These are phyloP conservation scores for Alsophila aescularia DNA, from an alignment of 2,888 invertebrate genomes.

Conservation along the genomic window DNA sequence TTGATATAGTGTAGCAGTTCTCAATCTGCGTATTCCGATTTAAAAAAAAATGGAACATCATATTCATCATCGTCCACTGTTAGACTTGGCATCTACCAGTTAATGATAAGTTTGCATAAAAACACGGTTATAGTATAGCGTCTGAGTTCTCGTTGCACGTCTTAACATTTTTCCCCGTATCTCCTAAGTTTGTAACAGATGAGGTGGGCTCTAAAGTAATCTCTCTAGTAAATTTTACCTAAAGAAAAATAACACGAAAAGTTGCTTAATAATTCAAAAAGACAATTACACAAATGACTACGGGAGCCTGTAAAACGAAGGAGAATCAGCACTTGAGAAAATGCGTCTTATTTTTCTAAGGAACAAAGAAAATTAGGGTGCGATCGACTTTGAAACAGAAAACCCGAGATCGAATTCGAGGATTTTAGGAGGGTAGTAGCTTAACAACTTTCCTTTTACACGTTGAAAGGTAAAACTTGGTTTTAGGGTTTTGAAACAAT, in stretches of 20 bases:
- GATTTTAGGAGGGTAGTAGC: constrained; percentile 19
- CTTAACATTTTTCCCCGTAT: background rate
- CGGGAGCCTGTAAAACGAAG: constrained; percentile 22
- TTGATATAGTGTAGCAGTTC: too few species aligned
- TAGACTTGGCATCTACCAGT: too few species aligned
- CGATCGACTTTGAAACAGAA: constrained; percentile 43
- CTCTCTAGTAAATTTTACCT: constrained; percentile 30
- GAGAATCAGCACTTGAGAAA: constrained; percentile 12
- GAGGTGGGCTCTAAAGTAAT: constrained; percentile 26
- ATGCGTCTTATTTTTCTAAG: constrained; percentile 26
- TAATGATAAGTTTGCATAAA: too few species aligned
- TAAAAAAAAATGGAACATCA: too few species aligned
- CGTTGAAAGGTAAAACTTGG: background rate
- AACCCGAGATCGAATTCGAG: constrained; percentile 31
- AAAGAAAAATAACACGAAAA: constrained; percentile 27
- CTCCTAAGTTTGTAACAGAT: constrained; percentile 19
- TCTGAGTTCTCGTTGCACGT: too few species aligned
- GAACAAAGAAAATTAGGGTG: constrained; percentile 37
- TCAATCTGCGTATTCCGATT: too few species aligned
- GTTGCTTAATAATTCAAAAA: constrained; percentile 29
- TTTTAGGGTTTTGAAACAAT: background rate
- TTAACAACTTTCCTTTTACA: background rate
- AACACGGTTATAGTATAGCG: too few species aligned
- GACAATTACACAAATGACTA: constrained; percentile 29
- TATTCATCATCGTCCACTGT: too few species aligned